Evolutionary conservation across 2,797 vertebrate genomes (phyloP).

Genomic region (Sebastes cheni): DNA sequence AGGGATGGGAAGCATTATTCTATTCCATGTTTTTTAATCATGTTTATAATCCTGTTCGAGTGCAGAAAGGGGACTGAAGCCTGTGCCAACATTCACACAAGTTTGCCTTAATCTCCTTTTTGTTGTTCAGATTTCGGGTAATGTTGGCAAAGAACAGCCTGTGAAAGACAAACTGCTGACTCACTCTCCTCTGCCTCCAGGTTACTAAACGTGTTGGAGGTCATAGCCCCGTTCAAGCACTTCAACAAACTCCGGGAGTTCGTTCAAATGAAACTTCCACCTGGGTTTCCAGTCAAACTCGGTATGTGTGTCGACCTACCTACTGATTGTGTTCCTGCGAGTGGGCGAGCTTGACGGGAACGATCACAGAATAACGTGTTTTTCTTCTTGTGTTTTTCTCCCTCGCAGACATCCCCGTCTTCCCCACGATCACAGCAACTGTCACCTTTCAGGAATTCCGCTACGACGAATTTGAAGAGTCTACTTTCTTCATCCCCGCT

Average conservation of each 20-base stretch:
- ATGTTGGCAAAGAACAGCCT: neutral
- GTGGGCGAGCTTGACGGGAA: neutral
- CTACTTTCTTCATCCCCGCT: slow-evolving; percentile 90
- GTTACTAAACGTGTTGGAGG: slow-evolving; percentile 96
- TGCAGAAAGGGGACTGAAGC: neutral
- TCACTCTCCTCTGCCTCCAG: slow-evolving; percentile 72
- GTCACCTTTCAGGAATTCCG: slow-evolving; percentile 99
- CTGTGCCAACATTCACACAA: neutral
- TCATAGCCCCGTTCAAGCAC: slow-evolving; percentile 98
- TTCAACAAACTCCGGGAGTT: slow-evolving; percentile 99
- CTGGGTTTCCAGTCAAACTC: slow-evolving; percentile 96
- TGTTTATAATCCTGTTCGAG: neutral
- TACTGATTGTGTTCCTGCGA: neutral
- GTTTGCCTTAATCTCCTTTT: neutral
- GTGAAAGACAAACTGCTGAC: neutral
- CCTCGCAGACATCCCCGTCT: slow-evolving; percentile 90
- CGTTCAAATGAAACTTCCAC: slow-evolving; percentile 98
- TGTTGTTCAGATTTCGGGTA: neutral
- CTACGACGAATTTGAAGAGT: slow-evolving; percentile 90
- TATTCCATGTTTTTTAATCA: neutral
- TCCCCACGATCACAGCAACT: slow-evolving; percentile 96
- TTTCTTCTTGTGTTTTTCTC: slow-evolving; percentile 6
- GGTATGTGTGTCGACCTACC: slow-evolving; percentile 72
- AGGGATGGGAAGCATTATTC: neutral
- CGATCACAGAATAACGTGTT: neutral